phyloP scores from a whole-genome alignment of 2,888 invertebrate genomes.

The Hoplodrina ambigua region DNA sequence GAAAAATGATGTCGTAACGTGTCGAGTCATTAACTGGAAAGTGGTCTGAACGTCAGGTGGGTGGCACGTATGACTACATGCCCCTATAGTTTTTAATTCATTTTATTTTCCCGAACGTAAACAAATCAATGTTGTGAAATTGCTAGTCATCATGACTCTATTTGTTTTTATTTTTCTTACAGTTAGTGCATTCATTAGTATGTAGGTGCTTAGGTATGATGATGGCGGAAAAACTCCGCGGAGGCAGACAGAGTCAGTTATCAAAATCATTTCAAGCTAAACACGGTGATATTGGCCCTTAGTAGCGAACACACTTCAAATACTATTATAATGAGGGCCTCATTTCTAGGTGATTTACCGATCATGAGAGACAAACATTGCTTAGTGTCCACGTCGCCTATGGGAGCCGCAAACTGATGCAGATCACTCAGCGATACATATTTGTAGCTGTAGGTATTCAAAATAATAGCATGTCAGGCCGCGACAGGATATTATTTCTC shows the following conservation, averaged over 20 bases:
- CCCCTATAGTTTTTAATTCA: slow-evolving; percentile 28
- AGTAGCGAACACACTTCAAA: too few relatives aligned
- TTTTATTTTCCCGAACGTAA: slow-evolving; percentile 24
- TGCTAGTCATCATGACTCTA: slow-evolving; percentile 4
- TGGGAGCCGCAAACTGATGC: too few relatives aligned
- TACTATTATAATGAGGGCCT: too few relatives aligned
- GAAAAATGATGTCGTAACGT: not conserved
- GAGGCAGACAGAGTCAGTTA: too few relatives aligned
- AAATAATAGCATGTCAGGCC: too few relatives aligned
- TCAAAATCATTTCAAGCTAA: too few relatives aligned
- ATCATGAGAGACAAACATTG: too few relatives aligned
- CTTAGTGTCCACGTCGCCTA: too few relatives aligned
- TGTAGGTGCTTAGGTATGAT: not conserved
- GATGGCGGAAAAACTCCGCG: not conserved
- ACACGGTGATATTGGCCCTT: not conserved
- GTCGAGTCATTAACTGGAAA: slow-evolving; percentile 22
- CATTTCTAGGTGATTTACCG: not conserved
- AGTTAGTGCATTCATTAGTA: not conserved
- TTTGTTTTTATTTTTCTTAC: not conserved
- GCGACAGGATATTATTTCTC: too few relatives aligned
- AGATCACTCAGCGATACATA: not conserved
- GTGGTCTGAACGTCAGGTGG: not conserved
- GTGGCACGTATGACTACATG: slow-evolving; percentile 25
- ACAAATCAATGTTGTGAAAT: slow-evolving; percentile 41
- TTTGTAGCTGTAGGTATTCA: too few relatives aligned